Evolutionary conservation across 2,888 invertebrate species (phyloP).

Genomic region (Anthoptus insignis): DNA sequence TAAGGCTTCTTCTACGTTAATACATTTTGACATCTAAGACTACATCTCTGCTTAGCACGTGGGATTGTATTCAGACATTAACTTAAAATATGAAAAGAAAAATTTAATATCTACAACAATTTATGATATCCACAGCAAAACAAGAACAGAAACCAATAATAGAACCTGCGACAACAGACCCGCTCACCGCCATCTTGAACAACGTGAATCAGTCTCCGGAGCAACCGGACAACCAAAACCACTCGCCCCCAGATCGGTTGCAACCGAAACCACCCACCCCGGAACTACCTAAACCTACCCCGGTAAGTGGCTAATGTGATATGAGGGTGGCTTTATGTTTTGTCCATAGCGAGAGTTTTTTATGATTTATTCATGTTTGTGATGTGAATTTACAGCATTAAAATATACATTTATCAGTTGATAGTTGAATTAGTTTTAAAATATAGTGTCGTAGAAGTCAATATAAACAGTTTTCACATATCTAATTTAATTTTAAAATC

Average conservation of each 20-base stretch:
- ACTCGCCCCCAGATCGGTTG: conserved; percentile 29
- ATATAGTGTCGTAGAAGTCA: too few relatives aligned
- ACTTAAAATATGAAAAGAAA: too few relatives aligned
- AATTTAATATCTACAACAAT: too few relatives aligned
- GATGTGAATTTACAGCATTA: conserved; percentile 1
- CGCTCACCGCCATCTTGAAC: conserved; percentile 46
- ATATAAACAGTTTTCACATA: too few relatives aligned
- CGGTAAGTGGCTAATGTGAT: conserved; percentile 60
- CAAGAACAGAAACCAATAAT: conserved; percentile 57
- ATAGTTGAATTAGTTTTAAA: not conserved
- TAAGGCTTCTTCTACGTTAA: too few relatives aligned
- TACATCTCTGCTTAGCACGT: too few relatives aligned
- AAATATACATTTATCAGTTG: not conserved
- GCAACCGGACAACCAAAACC: conserved; percentile 38
- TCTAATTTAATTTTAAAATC: too few relatives aligned
- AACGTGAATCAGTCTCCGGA: conserved; percentile 39
- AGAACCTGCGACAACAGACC: conserved; percentile 57
- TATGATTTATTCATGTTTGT: conserved; percentile 11
- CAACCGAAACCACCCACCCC: conserved; percentile 57
- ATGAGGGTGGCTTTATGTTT: conserved; percentile 16
- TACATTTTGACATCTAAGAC: too few relatives aligned
- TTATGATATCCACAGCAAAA: conserved; percentile 54
- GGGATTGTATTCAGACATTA: too few relatives aligned
- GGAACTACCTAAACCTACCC: conserved; percentile 78
- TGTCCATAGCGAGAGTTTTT: conserved; percentile 11